Evolutionary conservation across 2,888 invertebrate genomes (phyloP), one percentile per base, ranked within the genome.

Genomic region (Oxytorus armatus): DNA sequence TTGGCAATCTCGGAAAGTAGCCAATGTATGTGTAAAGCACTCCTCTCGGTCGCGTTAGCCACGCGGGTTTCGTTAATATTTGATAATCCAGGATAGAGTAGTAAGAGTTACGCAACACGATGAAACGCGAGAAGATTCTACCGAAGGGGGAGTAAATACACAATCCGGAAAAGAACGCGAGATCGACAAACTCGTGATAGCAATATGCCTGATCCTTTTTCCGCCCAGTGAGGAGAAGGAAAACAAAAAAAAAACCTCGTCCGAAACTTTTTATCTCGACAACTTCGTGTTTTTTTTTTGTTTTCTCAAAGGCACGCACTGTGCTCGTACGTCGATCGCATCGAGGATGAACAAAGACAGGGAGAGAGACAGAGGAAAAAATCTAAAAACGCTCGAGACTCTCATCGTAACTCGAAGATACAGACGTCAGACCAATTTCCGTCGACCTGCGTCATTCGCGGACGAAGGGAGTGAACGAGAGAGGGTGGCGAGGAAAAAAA

Each of bases 341-440:
- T 55, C 25, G 47, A 57, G 51, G 33, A 77, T 44, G 11, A 72
- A 59, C 39, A 21, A n/a, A n/a, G n/a, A n/a, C n/a, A n/a, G n/a
- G n/a, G n/a, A n/a, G n/a, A n/a, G n/a, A 51, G 18, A 69, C 69
- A 63, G 49, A 63, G 10, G n/a, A 16, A 53, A 7, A 65, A 53
- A 25, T 3, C 23, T 11, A 23, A 2, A n/a, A 11, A 10, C n/a
- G 44, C 14, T 66, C 65, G 63, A 49, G 18, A 61, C 18, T 57
- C 29, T 61, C 70, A 57, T 66, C 76, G 59, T 87, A 89, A 90
- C 84, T 79, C 85, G 61, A 85, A 33, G 85, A 83, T 88, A 89
- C 89, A 88, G 85, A 84, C 88, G 89, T 89, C 89, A 82, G 85
- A 86, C 68, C 86, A 88, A 88, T 88, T 87, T 83, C 66, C 16